Evolutionary conservation across 2,797 vertebrate species (phyloP), one percentile per base, ranked within the genome.

Genomic region (Fistularia commersonii): DNA sequence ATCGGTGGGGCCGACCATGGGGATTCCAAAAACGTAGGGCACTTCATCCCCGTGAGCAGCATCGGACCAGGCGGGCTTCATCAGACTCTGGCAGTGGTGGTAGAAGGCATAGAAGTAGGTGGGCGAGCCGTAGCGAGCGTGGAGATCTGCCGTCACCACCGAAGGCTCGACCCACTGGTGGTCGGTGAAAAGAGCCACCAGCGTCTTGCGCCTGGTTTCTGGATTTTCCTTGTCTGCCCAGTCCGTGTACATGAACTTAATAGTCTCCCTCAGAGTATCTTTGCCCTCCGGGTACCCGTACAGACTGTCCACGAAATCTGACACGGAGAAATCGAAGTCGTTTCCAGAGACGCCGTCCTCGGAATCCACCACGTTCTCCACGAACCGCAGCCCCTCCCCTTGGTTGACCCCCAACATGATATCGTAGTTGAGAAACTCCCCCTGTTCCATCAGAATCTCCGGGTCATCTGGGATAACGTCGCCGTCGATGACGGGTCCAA

Each of bases 171-270:
- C 97, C 97, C 97, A 99, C 80, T 99, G 97, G 79, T 99, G 97
- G 76, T 99, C 96, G 0, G 97, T 99, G 78, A 99, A 99, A 32
- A 98, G 92, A 3, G 97, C 97, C 82, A 99, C 95, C 74, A 99
- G 86, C 0, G 97, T 99, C 82, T 99, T 99, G 13, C 97, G 90
- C 5, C 97, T 91, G 1, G 95, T 99, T 83, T 99, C 96, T 0
- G 95, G 95, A 79, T 99, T 99, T 84, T 99, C 96, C 45, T 94
- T 90, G 79, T 99, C 97, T 0, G 97, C 97, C 97, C 97, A 99
- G 86, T 99, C 97, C 0, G 97, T 99, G 84, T 99, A 99, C 97
- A 99, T 99, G 80, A 99, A 99, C 83, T 99, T 99, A 72, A 99
- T 99, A 84, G 97, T 99, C 74, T 99, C 97, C 51, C 97, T 88